Conservation (phyloP, 2,888 invertebrate species). For the Brassicogethes aeneus region DNA sequence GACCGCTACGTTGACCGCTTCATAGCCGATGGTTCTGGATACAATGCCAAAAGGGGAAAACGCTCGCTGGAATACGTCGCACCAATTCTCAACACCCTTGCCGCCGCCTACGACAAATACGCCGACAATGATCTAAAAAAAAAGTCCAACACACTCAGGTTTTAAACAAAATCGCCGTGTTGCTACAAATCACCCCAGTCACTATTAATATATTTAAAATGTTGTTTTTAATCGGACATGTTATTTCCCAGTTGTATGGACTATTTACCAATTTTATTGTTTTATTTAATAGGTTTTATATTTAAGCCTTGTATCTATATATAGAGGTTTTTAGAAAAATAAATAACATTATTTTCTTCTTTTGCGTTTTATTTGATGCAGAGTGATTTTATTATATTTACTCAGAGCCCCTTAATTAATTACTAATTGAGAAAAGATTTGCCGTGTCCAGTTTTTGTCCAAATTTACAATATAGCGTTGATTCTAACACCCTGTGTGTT, state of each 20-base stretch:
- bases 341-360: too few species aligned
- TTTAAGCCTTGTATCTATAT: too few species aligned
- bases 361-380: too few species aligned
- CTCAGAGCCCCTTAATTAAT: too few species aligned
- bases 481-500: too few species aligned
- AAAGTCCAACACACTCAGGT: conserved; percentile 28
- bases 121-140: conserved; percentile 31
- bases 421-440: too few species aligned
- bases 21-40: conserved; percentile 11
- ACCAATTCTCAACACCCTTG: conserved; percentile 31
- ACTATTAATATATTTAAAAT: conserved; percentile 26
- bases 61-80: conserved; percentile 32
- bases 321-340: too few species aligned
- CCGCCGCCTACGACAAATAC: conserved; percentile 33
- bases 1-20: conserved; percentile 29
- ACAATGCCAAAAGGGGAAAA: conserved; percentile 18
- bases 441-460: too few species aligned
- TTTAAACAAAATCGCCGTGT: conserved; percentile 29
- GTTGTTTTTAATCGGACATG: conserved; percentile 24
- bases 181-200: conserved; percentile 31
- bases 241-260: conserved; percentile 16
- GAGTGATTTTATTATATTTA: too few species aligned
- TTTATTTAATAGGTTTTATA: conserved; percentile 10
- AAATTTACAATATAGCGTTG: too few species aligned
- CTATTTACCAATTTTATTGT: conserved; percentile 11